Base-by-base conservation (phyloP, 2,797 vertebrate genomes). In the Cichlasoma orientale region DNA sequence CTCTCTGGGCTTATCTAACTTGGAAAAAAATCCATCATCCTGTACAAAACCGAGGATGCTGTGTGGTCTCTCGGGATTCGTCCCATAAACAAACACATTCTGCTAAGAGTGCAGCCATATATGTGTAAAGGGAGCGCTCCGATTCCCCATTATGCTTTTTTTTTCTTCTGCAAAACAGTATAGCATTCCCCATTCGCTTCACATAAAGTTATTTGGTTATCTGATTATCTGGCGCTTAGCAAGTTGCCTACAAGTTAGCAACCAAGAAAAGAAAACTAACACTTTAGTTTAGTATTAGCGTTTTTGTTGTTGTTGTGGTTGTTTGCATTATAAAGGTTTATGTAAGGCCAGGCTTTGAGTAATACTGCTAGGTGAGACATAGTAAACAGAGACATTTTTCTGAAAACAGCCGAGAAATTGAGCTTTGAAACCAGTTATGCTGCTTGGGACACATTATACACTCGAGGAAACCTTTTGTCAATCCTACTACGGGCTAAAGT, bases 21-120 rank as follows among this genome's bases (percentile, higher is more conserved):
- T 89, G 87, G 85, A 93, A 75, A 79, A 77, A 85, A 88, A 94
- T 93, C 88, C 87, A 91, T 93, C 88, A 92, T 86, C 90, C 90
- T 93, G 86, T 76, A 83, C 56, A 78, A 85, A 87, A 78, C 58
- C 4, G 9, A 72, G 79, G 83, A 86, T 78, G 76, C 84, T 74
- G 85, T 66, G 76, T 78, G 84, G 82, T 81, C 86, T 82, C 87
- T 44, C 0, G 69, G 76, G 89, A 77, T 75, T 78, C 13, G 56
- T 76, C 78, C 85, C 83, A 83, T 88, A 89, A 91, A 92, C 93
- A 94, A 93, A 93, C 82, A 89, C 69, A 68, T 79, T 79, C 72
- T 83, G 72, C 83, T 85, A 53, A 57, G 71, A 61, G 69, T 69
- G 79, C 76, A 78, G 78, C 50, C 63, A 54, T 70, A 68, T 72